phyloP scores from a whole-genome alignment of 2,797 vertebrate species.

The Salmo trutta region DNA sequence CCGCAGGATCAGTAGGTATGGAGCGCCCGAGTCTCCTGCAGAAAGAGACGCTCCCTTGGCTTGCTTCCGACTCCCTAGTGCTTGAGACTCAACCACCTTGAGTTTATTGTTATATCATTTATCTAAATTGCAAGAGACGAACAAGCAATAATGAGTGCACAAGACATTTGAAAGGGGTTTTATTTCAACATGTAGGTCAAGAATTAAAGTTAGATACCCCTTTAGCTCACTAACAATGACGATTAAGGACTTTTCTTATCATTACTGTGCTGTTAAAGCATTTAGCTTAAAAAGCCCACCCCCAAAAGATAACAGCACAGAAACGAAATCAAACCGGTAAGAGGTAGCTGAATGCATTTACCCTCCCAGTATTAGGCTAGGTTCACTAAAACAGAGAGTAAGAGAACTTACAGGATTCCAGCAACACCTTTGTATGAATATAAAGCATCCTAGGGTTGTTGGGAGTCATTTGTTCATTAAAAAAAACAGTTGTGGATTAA shows the following conservation, averaged over 20 bases:
- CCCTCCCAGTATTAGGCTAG: not conserved
- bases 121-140: slow-evolving; percentile 99
- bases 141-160: slow-evolving; percentile 99
- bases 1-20: slow-evolving; percentile 97
- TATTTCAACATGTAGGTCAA: slow-evolving; percentile 71
- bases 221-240: slow-evolving; percentile 30
- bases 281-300: slow-evolving; percentile 44
- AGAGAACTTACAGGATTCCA: slow-evolving; percentile 43
- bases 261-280: slow-evolving; percentile 50
- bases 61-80: slow-evolving; percentile 99
- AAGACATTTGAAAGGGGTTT: slow-evolving; percentile 84
- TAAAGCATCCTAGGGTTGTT: slow-evolving; percentile 30
- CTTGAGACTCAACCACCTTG: slow-evolving; percentile 99
- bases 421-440: slow-evolving; percentile 37
- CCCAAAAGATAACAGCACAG: slow-evolving; percentile 37
- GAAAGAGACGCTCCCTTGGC: slow-evolving; percentile 98
- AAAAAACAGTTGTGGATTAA: slow-evolving; percentile 15
- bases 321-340: slow-evolving; percentile 12
- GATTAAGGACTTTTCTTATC: slow-evolving; percentile 39
- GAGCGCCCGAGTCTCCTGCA: slow-evolving; percentile 92
- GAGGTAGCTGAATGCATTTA: not conserved
- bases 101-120: slow-evolving; percentile 99
- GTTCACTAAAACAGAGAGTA: slow-evolving; percentile 5
- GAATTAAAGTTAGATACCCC: slow-evolving; percentile 54
- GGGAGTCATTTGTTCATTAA: slow-evolving; percentile 15